Percentiles rank a stretch among this genome's conserved stretches.
Conservation (phyloP, 2,888 invertebrate species). For the Ypsolopha scabrella region DNA sequence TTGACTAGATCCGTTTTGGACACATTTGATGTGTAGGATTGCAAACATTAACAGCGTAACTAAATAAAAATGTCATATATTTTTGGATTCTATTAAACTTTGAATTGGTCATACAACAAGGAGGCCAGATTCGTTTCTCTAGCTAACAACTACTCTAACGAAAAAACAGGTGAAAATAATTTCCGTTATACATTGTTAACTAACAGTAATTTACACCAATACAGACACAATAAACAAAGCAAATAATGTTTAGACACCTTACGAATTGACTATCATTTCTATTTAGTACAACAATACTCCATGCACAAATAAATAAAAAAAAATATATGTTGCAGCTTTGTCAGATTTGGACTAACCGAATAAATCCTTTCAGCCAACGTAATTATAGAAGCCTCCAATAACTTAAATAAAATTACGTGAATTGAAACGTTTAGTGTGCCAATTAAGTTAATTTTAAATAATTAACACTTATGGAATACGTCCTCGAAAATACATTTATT, state of each 20-base stretch:
- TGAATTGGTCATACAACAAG: background rate
- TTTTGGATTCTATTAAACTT: too few relatives aligned
- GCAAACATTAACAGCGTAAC: too few relatives aligned
- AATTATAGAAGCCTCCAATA: background rate
- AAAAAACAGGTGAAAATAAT: background rate
- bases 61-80: too few relatives aligned
- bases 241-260: slow-evolving; percentile 18
- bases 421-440: slow-evolving; percentile 8
- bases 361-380: background rate
- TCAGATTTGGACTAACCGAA: background rate
- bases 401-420: slow-evolving; percentile 15
- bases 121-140: slow-evolving; percentile 4
- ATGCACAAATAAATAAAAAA: background rate
- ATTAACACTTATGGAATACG: slow-evolving; percentile 9
- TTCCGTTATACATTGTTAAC: background rate
- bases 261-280: slow-evolving; percentile 25
- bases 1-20: too few relatives aligned
- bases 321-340: background rate
- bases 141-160: background rate
- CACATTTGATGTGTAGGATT: too few relatives aligned
- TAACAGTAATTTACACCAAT: background rate
- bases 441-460: slow-evolving; percentile 4
- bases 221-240: background rate
- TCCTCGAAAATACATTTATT: slow-evolving; percentile 7
- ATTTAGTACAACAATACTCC: background rate